These are phyloP conservation scores for Sitta carolinensis DNA, from an alignment of 2,797 vertebrate species.

Conservation along the genomic window DNA sequence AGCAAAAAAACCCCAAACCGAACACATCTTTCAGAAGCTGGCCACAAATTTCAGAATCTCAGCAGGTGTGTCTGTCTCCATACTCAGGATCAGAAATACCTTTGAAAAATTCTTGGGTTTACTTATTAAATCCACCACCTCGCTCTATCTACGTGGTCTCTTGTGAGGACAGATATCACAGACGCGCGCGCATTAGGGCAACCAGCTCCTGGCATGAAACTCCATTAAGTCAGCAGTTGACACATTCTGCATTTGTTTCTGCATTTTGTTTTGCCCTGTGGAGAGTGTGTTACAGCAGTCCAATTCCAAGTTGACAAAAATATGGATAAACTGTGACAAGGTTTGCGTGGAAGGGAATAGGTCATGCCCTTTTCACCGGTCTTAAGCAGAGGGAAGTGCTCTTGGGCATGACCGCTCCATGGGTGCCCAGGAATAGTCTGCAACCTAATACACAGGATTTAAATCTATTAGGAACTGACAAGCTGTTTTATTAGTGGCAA, in stretches of 20 bases:
- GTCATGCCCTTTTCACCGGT: constrained; percentile 67
- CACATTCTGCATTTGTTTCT: constrained; percentile 62
- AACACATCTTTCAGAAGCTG: background rate
- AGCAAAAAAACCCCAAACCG: background rate
- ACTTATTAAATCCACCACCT: background rate
- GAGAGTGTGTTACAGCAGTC: constrained; percentile 56
- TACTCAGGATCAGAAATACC: background rate
- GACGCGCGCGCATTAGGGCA: fast-evolving
- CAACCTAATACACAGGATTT: constrained; percentile 46
- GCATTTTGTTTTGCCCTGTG: constrained; percentile 67
- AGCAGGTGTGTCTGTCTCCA: background rate
- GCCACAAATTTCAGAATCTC: background rate
- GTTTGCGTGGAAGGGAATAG: constrained; percentile 67
- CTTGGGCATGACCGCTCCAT: constrained; percentile 53
- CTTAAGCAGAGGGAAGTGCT: constrained; percentile 56
- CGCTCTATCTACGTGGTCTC: fast-evolving
- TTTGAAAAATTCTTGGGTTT: background rate
- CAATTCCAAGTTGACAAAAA: constrained; percentile 64
- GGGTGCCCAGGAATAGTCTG: constrained; percentile 45
- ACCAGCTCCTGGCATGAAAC: constrained; percentile 53
- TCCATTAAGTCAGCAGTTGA: constrained; percentile 55
- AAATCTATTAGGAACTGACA: constrained; percentile 60
- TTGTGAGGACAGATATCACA: background rate
- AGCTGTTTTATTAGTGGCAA: constrained; percentile 51
- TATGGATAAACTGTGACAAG: constrained; percentile 63